Conservation (phyloP, 2,888 invertebrate species). For the Pristionchus fissidentatus region DNA sequence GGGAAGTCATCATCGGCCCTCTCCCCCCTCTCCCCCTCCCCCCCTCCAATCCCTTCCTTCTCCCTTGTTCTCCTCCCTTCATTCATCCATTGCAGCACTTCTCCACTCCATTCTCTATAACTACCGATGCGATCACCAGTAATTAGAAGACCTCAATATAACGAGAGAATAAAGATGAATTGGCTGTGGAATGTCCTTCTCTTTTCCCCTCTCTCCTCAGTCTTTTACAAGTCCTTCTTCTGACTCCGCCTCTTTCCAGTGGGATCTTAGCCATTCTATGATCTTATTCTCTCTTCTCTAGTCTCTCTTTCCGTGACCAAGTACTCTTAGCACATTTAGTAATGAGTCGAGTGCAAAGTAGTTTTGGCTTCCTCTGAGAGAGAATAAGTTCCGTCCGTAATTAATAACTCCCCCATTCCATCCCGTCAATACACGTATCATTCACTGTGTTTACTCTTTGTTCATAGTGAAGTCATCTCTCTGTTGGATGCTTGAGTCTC, state of each 20-base stretch:
- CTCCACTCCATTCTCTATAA: neutral
- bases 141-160: neutral
- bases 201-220: conserved; percentile 21
- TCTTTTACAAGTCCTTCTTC: neutral
- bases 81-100: neutral
- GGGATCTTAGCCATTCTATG: neutral
- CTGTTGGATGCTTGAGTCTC: neutral
- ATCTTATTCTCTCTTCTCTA: conserved; percentile 31
- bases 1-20: neutral
- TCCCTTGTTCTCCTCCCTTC: conserved; percentile 24
- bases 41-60: neutral
- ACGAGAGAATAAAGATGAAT: neutral
- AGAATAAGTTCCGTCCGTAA: no score
- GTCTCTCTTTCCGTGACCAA: neutral
- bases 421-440: no score
- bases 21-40: conserved; percentile 31
- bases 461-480: no score
- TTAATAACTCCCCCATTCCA: no score
- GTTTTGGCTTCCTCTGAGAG: no score
- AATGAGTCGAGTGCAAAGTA: conserved; percentile 8
- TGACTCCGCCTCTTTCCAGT: conserved; percentile 27
- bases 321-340: conserved; percentile 7
- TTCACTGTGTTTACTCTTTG: no score
- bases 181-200: neutral
- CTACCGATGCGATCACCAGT: neutral